These are phyloP conservation scores for Argyrosomus regius DNA, from an alignment of 2,797 vertebrate genomes.

Conservation along the genomic window DNA sequence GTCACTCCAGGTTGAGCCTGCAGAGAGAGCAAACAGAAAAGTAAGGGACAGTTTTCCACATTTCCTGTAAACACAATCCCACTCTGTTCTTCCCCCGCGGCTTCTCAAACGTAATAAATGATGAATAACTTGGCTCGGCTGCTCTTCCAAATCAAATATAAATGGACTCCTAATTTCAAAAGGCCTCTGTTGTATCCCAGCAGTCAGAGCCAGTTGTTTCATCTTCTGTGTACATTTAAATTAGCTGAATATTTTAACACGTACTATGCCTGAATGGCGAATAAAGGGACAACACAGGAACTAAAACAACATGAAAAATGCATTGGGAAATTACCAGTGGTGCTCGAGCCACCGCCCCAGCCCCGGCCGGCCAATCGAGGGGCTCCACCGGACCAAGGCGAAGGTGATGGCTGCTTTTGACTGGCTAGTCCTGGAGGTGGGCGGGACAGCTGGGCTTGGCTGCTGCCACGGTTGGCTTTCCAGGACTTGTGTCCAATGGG, in stretches of 20 bases:
- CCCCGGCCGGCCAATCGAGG: constrained; percentile 90
- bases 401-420: constrained; percentile 92
- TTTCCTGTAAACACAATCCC: constrained; percentile 73
- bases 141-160: constrained; percentile 48
- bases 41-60: constrained; percentile 2
- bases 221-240: constrained; percentile 22
- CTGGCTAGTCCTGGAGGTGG: constrained; percentile 95
- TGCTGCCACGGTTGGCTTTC: constrained; percentile 95
- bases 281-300: background rate
- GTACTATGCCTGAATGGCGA: background rate
- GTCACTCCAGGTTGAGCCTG: constrained; percentile 95
- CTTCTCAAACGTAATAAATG: constrained; percentile 44
- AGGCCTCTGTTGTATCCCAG: constrained; percentile 10
- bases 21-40: constrained; percentile 27
- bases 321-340: constrained; percentile 85
- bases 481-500: constrained; percentile 99
- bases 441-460: constrained; percentile 93
- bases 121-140: constrained; percentile 37
- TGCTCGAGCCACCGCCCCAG: constrained; percentile 90
- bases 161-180: constrained; percentile 27
- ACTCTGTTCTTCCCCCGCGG: background rate
- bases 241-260: constrained; percentile 41
- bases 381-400: constrained; percentile 94
- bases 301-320: constrained; percentile 8
- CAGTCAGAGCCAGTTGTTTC: constrained; percentile 21